Conservation (phyloP, 1,140 invertebrate species). For the Cydia pomonella region DNA sequence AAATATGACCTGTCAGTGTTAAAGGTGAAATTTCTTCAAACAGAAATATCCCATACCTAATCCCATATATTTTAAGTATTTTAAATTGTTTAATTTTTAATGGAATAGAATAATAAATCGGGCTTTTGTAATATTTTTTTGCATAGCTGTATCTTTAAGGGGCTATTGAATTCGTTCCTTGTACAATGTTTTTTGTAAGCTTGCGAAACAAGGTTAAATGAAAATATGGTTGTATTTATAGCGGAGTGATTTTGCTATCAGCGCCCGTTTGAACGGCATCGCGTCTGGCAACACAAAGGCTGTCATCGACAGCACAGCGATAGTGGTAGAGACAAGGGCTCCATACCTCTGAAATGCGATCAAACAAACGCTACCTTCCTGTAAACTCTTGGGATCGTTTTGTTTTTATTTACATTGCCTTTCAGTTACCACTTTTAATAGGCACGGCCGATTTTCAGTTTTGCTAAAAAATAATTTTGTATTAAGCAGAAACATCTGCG, state of each 20-base stretch:
- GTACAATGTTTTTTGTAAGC: too few species aligned
- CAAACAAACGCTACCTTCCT: not conserved
- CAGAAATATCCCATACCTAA: too few species aligned
- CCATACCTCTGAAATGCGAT: not conserved
- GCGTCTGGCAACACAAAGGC: not conserved
- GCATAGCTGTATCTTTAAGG: too few species aligned
- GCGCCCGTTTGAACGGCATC: not conserved
- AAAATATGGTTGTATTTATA: not conserved
- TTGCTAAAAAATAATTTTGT: not conserved
- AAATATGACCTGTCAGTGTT: too few species aligned
- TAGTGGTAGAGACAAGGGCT: constrained; percentile 5
- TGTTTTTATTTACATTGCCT: not conserved
- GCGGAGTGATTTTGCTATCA: not conserved
- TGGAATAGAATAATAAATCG: too few species aligned
- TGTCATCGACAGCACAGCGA: constrained; percentile 6
- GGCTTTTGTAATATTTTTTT: too few species aligned
- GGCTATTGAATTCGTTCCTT: too few species aligned
- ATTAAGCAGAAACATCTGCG: too few species aligned
- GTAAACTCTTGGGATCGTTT: not conserved
- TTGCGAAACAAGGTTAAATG: too few species aligned
- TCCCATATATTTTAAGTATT: too few species aligned
- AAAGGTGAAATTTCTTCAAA: too few species aligned
- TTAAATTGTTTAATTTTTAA: too few species aligned
- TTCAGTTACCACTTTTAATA: not conserved
- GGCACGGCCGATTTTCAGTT: not conserved